A percentile compares a stretch with the other conserved stretches of the same genome.
Conservation (phyloP, 2,888 invertebrate species). For the Chrysina gloriosa region DNA sequence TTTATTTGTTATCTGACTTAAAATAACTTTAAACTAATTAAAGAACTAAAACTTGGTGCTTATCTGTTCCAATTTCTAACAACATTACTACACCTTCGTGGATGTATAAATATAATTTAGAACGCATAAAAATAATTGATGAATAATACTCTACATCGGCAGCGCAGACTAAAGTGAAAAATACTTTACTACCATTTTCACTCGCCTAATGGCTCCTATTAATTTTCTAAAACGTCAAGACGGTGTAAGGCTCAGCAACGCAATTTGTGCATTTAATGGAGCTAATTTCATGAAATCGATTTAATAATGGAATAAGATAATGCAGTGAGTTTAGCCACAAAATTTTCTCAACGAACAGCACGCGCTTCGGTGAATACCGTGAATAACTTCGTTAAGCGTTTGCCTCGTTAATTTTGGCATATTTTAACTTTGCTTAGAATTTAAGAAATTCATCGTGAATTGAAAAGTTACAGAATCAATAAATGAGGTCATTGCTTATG, state of each 20-base stretch:
- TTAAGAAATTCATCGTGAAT: constrained; percentile 33
- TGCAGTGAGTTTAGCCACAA: constrained; percentile 36
- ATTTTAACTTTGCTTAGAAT: constrained; percentile 36
- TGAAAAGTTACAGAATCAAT: not conserved
- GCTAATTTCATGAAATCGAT: constrained; percentile 35
- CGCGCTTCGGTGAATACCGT: constrained; percentile 20
- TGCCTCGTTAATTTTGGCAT: constrained; percentile 29
- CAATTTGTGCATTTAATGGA: constrained; percentile 36
- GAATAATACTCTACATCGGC: not conserved
- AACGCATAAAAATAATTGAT: too few relatives aligned
- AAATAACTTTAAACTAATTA: too few relatives aligned
- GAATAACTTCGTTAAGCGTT: constrained; percentile 35
- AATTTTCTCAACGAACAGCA: constrained; percentile 30
- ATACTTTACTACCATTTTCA: constrained; percentile 6
- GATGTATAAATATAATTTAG: too few relatives aligned
- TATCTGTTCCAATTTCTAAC: too few relatives aligned
- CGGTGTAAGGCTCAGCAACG: constrained; percentile 13
- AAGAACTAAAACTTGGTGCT: too few relatives aligned
- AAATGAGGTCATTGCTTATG: too few relatives aligned
- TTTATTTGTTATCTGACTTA: too few relatives aligned
- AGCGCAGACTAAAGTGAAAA: not conserved
- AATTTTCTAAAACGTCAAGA: constrained; percentile 7
- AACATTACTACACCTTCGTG: too few relatives aligned
- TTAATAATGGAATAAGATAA: constrained; percentile 39
- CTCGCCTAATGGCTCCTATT: not conserved